These are phyloP conservation scores for Sebastes kiyomatsui DNA, from an alignment of 2,797 vertebrate genomes.

Conservation along the genomic window DNA sequence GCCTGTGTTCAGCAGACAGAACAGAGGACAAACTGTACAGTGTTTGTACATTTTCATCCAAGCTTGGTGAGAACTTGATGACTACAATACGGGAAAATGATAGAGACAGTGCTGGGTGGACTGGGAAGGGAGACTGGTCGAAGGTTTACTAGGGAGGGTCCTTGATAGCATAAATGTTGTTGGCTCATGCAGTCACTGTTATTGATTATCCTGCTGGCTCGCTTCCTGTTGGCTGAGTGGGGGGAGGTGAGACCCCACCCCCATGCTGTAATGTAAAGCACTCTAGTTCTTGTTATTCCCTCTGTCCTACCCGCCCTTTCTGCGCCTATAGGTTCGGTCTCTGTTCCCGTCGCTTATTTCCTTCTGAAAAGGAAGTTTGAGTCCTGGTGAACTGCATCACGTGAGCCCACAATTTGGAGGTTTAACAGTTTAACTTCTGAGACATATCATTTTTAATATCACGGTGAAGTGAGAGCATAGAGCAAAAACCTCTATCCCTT, in stretches of 20 bases:
- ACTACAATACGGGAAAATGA: background rate
- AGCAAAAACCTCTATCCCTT: background rate
- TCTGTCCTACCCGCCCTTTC: slow-evolving; percentile 11
- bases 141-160: background rate
- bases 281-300: slow-evolving; percentile 24
- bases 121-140: background rate
- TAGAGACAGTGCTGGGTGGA: background rate
- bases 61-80: background rate
- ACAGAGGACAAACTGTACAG: background rate
- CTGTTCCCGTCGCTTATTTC: background rate
- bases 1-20: no score
- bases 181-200: slow-evolving; percentile 54
- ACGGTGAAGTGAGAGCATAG: background rate
- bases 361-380: no score
- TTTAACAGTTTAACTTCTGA: background rate
- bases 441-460: background rate
- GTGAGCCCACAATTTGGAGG: background rate
- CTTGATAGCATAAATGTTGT: background rate
- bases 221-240: slow-evolving; percentile 70
- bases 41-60: background rate
- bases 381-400: background rate
- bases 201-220: slow-evolving; percentile 76
- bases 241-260: slow-evolving; percentile 72
- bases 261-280: slow-evolving; percentile 41
- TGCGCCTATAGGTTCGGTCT: background rate